phyloP scores from a whole-genome alignment of 2,888 invertebrate species.

The Agrotis segetum region DNA sequence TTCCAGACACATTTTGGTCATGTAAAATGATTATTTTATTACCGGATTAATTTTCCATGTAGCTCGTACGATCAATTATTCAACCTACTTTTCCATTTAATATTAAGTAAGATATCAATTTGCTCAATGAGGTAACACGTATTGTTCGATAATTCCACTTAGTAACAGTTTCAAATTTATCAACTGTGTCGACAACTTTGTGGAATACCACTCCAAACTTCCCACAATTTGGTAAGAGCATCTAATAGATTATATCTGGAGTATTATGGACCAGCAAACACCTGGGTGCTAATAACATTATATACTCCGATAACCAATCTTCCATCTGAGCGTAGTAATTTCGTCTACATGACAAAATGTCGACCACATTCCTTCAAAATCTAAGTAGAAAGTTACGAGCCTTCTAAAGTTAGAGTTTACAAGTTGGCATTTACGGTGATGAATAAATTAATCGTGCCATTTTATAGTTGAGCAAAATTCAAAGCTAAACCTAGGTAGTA shows the following conservation, averaged over 20 bases:
- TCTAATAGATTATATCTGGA: constrained; percentile 26
- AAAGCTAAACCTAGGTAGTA: constrained; percentile 7
- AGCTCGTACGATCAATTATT: constrained; percentile 17
- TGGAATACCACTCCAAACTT: constrained; percentile 17
- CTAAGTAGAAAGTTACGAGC: not conserved
- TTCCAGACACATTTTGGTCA: constrained; percentile 49
- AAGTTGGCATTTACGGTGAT: constrained; percentile 1
- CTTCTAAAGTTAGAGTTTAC: not conserved
- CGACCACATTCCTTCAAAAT: not conserved
- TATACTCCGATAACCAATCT: constrained; percentile 19
- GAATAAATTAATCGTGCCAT: constrained; percentile 26
- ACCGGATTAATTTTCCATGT: constrained; percentile 15
- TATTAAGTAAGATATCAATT: constrained; percentile 1
- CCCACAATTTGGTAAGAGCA: not conserved
- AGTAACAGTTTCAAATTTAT: constrained; percentile 24
- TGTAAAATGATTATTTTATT: constrained; percentile 26
- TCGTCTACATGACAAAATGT: constrained; percentile 4
- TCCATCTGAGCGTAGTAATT: constrained; percentile 7
- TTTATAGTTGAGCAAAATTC: constrained; percentile 9
- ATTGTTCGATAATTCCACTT: constrained; percentile 23
- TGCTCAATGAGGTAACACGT: constrained; percentile 3
- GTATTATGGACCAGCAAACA: constrained; percentile 6
- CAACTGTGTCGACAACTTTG: not conserved
- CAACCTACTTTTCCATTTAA: constrained; percentile 14
- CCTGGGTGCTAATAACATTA: constrained; percentile 21